Conservation (phyloP, 2,113 vertebrate species). For the Pteronura brasiliensis region DNA sequence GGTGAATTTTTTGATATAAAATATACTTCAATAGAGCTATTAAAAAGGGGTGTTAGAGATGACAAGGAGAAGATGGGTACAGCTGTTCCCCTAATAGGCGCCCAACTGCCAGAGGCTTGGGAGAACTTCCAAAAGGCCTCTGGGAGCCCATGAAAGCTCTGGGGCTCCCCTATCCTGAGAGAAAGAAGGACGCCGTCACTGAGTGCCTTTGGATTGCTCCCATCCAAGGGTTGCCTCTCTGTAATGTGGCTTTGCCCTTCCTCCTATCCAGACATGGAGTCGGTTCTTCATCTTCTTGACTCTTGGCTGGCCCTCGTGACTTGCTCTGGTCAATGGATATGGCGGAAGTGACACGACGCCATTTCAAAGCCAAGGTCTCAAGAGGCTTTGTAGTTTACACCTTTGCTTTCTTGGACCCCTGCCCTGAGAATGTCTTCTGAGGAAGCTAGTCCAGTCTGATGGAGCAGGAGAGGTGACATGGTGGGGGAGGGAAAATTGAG, state of each 20-base stretch:
- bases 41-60: background rate
- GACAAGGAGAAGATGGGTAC: background rate
- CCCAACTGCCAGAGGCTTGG: background rate
- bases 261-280: background rate
- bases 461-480: no score
- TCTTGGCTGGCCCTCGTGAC: background rate
- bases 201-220: background rate
- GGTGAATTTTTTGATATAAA: background rate
- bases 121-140: background rate
- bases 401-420: background rate
- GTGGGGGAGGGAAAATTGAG: background rate
- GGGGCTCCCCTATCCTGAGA: background rate
- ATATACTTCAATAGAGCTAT: background rate
- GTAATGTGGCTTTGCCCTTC: background rate
- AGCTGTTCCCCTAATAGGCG: background rate
- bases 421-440: background rate
- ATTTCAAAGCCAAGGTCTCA: background rate
- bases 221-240: background rate
- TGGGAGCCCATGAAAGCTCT: background rate
- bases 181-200: background rate
- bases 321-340: background rate
- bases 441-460: background rate
- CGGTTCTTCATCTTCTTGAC: background rate
- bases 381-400: background rate
- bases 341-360: background rate